These are phyloP conservation scores for Hydrocynus forskahlii DNA, from an alignment of 2,797 vertebrate genomes.

Conservation along the genomic window DNA sequence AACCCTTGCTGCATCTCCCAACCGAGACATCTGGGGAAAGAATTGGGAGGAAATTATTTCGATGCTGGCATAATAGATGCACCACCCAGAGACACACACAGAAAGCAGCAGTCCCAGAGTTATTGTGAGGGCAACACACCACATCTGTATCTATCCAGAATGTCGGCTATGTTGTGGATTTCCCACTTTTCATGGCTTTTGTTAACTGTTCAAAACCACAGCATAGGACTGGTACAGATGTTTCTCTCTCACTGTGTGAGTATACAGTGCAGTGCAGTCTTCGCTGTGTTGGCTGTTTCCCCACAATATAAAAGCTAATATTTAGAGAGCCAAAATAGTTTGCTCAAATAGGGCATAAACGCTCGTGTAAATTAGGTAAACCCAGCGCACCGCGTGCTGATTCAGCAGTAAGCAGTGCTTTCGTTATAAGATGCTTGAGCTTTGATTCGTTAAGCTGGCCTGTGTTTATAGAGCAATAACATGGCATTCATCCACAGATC, in stretches of 20 bases:
- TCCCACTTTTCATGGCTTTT: constrained; percentile 37
- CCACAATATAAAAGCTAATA: not conserved
- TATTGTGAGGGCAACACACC: not conserved
- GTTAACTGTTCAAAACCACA: constrained; percentile 37
- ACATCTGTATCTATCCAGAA: not conserved
- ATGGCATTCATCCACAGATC: constrained; percentile 77
- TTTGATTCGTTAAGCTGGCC: not conserved
- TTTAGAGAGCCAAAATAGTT: not conserved
- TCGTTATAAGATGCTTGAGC: constrained; percentile 1
- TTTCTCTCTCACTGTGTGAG: not conserved
- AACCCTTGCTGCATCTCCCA: constrained; percentile 44
- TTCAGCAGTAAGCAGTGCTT: not conserved
- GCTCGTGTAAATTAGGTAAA: not conserved
- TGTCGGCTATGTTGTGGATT: constrained; percentile 4
- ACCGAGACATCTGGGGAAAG: constrained; percentile 67
- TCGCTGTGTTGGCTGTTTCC: not conserved
- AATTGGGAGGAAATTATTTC: constrained; percentile 57
- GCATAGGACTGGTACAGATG: not conserved
- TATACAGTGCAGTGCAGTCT: not conserved
- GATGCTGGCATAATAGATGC: not conserved
- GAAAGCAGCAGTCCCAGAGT: not conserved
- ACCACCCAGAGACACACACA: not conserved
- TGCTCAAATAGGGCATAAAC: not conserved
- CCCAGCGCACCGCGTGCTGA: not conserved
- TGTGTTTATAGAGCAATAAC: constrained; percentile 31